These are phyloP conservation scores for Aphaenogaster ashmeadi DNA, from an alignment of 1,140 invertebrate genomes.

Conservation along the genomic window DNA sequence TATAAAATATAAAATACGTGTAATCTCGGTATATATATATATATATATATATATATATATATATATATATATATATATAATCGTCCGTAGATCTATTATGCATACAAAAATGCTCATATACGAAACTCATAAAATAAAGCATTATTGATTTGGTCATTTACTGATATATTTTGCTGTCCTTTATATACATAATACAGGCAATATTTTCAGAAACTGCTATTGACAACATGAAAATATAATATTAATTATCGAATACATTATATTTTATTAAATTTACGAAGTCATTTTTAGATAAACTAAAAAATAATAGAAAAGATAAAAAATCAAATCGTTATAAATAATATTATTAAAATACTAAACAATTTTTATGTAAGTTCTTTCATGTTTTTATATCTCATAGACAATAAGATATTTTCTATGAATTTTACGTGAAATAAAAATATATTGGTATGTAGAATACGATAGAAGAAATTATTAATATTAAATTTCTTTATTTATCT, in stretches of 20 bases:
- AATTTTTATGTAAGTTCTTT: background rate
- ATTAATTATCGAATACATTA: background rate
- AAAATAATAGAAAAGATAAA: background rate
- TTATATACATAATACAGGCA: background rate
- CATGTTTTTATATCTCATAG: background rate
- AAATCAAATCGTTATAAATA: background rate
- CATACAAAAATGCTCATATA: conserved; percentile 6
- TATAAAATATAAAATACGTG: too few species aligned
- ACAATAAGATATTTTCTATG: background rate
- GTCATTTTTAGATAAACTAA: background rate
- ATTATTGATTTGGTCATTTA: background rate
- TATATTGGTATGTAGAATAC: background rate
- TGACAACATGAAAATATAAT: conserved; percentile 9
- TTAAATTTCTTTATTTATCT: background rate
- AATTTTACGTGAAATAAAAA: background rate
- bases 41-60: too few species aligned
- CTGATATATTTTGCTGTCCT: background rate
- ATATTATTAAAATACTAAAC: background rate
- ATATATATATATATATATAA: background rate
- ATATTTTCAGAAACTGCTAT: background rate
- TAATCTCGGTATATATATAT: too few species aligned
- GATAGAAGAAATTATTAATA: background rate
- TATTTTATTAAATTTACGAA: background rate
- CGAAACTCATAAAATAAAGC: background rate
- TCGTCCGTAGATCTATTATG: background rate